Base-by-base conservation (phyloP, 2,113 vertebrate species). In the Triplophysa dalaica region DNA sequence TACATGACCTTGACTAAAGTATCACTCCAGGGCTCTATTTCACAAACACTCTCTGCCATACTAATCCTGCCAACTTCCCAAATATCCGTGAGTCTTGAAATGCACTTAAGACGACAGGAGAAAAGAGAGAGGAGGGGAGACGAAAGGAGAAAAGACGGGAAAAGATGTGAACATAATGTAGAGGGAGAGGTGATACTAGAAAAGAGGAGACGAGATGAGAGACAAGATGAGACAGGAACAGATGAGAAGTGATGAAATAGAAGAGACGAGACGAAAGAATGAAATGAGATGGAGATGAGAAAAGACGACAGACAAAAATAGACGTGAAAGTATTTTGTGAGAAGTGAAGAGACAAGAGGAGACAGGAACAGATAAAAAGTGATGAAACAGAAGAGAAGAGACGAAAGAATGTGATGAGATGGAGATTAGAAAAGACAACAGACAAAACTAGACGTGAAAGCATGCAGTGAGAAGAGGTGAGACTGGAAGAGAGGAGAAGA, bases 1-100 rank as follows among this genome's bases (percentile, higher is more conserved):
- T 50, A 75, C 73, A 19, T 63, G 73, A 75, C 73, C 73, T 75
- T 75, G 73, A 75, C 58, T 1, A 16, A 63, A 75, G 54, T 60
- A 22, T 73, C 33, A 63, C 41, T 75, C 58, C 64, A 43, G 12
- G 26, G 63, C 19, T 10, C 48, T 38, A 19, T 61, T 38, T 19
- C 72, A 45, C 72, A 24, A 0, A 58, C 70, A 41, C 8, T 41
- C 19, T 45, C 33, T 63, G 10, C 38, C 60, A 63, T 48, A 41
- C 21, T 41, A 58, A 73, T 60, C 70, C 29, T 41, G 54, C 54
- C 38, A 62, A 45, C 22, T 56, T 45, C 22, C 21, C 3, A 62
- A 62, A 61, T 45, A 2, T 61, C 21, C 12, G 22, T 45, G 14
- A 26, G 29, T 62, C 72, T 22, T 4, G 16, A 62, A 22, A 63